Base-by-base conservation (phyloP, 1,140 invertebrate genomes). In the Scylla paramamosain region DNA sequence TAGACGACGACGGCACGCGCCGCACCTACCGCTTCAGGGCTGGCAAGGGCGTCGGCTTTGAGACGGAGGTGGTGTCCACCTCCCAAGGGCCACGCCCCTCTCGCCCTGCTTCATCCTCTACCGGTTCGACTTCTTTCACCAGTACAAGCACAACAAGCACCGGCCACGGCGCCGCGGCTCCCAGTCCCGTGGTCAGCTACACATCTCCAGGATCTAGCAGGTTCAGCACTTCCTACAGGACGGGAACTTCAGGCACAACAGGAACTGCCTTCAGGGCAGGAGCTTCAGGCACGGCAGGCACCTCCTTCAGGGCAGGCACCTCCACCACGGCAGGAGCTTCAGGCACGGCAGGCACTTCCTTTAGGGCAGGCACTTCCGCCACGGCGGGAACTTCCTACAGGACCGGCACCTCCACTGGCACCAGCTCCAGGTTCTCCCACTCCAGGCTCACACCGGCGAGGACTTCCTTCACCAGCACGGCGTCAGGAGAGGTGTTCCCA, bases 1-100 rank as follows among this genome's bases (percentile, higher is more conserved):
- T 96, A 14, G 97, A 97, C 91, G 94, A 95, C 84, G 91, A 95
- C 52, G 93, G 93, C 59, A 93, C 92, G n/a, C 93, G 93, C 31
- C 94, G 94, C 67, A 96, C 93, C 31, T 83, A 95, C 89, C 46
- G 88, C 10, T 96, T 93, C 93, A 86, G 93, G 28, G 96, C 96
- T 32, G 96, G 96, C n/a, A 28, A 96, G 82, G 96, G 96, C 52
- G 48, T 96, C 39, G 96, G 96, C n/a, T 96, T 96, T 46, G 96
- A 96, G 77, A 96, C 94, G 7, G 92, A 96, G 84, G 92, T 95
- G 91, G 91, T 96, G 10, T 94, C 93, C 46, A 28, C 59, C n/a
- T 94, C 93, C 29, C 93, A 48, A 2, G 93, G 93, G 39, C 59
- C 93, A 31, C 59, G 52, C 10, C 93, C 93, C 29, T 90, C 89